These are phyloP conservation scores for Pantelozetes paolii DNA, from an alignment of 2,888 invertebrate species.

Conservation along the genomic window DNA sequence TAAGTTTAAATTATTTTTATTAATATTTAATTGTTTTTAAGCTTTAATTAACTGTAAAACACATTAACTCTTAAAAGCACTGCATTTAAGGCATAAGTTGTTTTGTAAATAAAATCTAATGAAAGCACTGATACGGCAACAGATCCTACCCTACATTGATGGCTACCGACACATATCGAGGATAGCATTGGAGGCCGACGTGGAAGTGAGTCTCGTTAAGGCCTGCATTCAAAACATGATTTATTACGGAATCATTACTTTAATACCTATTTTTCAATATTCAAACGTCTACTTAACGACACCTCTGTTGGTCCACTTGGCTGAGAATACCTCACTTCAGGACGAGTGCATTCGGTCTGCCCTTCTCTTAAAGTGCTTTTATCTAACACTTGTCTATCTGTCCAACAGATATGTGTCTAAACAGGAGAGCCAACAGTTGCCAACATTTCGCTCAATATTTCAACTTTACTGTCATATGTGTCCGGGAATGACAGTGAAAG, in stretches of 20 bases:
- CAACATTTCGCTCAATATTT: conserved; percentile 67
- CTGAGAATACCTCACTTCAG: conserved; percentile 64
- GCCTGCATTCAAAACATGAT: conserved; percentile 87
- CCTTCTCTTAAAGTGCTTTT: conserved; percentile 52
- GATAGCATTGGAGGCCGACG: conserved; percentile 82
- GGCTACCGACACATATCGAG: conserved; percentile 86
- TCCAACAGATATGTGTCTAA: conserved; percentile 37
- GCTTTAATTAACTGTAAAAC: background rate
- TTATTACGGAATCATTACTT: conserved; percentile 69
- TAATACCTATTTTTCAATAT: conserved; percentile 77
- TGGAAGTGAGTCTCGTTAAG: conserved; percentile 88
- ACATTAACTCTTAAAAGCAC: background rate
- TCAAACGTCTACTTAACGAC: conserved; percentile 79
- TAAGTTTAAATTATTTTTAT: conserved; percentile 34
- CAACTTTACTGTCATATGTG: conserved; percentile 71
- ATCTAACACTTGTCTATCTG: background rate
- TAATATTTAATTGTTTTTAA: background rate
- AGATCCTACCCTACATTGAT: conserved; percentile 79
- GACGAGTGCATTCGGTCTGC: conserved; percentile 68
- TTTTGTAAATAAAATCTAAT: too few species aligned
- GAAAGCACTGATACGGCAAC: conserved; percentile 50
- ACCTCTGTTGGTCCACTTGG: conserved; percentile 54
- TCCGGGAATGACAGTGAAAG: conserved; percentile 69
- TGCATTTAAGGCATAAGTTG: too few species aligned
- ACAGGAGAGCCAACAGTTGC: conserved; percentile 57